Evolutionary conservation across 2,113 vertebrate species (phyloP).

Genomic region (Hippoglossus stenolepis): DNA sequence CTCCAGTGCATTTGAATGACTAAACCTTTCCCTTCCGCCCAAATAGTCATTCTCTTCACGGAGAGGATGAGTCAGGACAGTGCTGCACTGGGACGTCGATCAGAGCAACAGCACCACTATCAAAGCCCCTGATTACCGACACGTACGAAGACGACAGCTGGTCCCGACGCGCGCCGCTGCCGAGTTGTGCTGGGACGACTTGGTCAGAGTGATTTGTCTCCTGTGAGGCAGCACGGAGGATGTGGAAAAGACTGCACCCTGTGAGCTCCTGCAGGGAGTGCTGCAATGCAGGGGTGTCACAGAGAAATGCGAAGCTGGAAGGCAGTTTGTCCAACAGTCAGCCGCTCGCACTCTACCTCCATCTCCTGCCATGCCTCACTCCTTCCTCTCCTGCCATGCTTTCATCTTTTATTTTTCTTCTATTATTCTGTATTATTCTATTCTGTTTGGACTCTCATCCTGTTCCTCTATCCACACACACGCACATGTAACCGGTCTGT

Average conservation of each 20-base stretch:
- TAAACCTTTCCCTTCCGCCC: background rate
- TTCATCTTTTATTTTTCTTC: slow-evolving; percentile 24
- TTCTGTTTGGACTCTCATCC: background rate
- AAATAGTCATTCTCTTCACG: background rate
- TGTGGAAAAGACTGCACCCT: slow-evolving; percentile 68
- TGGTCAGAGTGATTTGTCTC: slow-evolving; percentile 47
- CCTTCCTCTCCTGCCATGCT: slow-evolving; percentile 17
- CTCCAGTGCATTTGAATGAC: slow-evolving; percentile 29
- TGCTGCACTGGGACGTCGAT: slow-evolving; percentile 26
- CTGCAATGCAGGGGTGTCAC: slow-evolving; percentile 82
- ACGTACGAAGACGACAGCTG: slow-evolving; percentile 29
- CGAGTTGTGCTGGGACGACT: slow-evolving; percentile 41
- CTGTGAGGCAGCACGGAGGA: slow-evolving; percentile 57
- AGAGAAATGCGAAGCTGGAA: slow-evolving; percentile 56
- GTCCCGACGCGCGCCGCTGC: background rate
- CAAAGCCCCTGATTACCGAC: slow-evolving; percentile 18
- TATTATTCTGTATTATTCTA: background rate
- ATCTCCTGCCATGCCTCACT: slow-evolving; percentile 2
- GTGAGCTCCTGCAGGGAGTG: slow-evolving; percentile 72
- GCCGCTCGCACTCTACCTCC: slow-evolving; percentile 37
- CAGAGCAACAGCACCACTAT: slow-evolving; percentile 23
- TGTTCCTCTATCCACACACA: background rate
- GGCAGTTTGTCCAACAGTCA: slow-evolving; percentile 45
- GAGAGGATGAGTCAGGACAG: slow-evolving; percentile 34
- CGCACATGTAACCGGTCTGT: too few species aligned